Base-by-base conservation (phyloP, 2,888 invertebrate genomes). In the Tryphoninae sp. region DNA sequence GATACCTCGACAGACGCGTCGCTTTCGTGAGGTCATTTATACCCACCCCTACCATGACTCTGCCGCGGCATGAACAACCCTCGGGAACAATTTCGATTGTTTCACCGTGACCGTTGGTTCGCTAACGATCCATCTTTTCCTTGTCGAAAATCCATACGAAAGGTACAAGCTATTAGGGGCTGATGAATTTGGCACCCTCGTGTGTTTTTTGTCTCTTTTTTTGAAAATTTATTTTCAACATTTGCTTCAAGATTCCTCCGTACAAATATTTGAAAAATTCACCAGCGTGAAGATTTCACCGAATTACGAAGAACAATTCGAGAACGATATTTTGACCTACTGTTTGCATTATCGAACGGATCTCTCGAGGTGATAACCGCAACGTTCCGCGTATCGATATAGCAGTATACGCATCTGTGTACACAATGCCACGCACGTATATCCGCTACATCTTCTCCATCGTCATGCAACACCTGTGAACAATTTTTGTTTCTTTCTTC, bases 31-130 rank as follows among this genome's bases (percentile, higher is more conserved):
- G 81, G 75, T 81, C 80, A 80, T 81, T 83, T 81, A 76, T 83
- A 79, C 75, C 64, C 45, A 59, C 26, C 61, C 53, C 51, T 68
- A 62, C 59, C 67, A 62, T 16, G 75, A 64, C 62, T 53, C 19
- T 33, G n/a, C 26, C 62, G 19, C 23, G 58, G 55, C 45, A 64
- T 77, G 51, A 77, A 81, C 80, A 77, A 64, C 79, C 78, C 73
- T 75, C 53, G 13, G 62, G 62, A 82, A 78, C 78, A 68, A 64
- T 76, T 76, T 77, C 77, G 79, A 84, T 84, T 84, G 84, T 84
- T 84, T 83, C 77, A 59, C 80, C 80, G 82, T 81, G 75, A 84
- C 84, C 83, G 77, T 82, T 81, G 74, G 69, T 83, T 84, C 75
- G 79, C 81, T 79, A 82, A 81, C 78, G 82, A 83, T 83, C 80